Conservation (phyloP, 2,888 invertebrate genomes). For the Corbicula japonica region DNA sequence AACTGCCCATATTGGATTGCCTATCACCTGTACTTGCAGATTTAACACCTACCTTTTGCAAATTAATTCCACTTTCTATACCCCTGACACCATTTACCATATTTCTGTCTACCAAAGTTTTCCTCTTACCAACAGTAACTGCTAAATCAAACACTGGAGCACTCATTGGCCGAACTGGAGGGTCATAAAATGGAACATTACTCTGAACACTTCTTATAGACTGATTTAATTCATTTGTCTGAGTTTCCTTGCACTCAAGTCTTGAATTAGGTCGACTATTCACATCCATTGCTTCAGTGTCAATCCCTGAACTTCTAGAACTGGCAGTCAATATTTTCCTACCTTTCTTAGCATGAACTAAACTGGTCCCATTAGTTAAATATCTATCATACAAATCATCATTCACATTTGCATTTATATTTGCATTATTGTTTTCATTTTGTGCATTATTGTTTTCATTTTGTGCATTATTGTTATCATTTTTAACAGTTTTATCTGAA, state of each 20-base stretch:
- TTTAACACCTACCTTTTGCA: not conserved
- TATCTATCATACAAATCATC: conserved; percentile 13
- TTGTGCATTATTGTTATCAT: conserved; percentile 4
- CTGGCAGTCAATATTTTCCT: conserved; percentile 50
- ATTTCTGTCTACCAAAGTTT: conserved; percentile 15
- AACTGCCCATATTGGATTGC: conserved; percentile 52
- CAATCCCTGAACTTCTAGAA: conserved; percentile 22
- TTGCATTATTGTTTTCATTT: conserved; percentile 12
- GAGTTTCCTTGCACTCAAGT: conserved; percentile 54
- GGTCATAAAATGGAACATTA: conserved; percentile 66
- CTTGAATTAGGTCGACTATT: conserved; percentile 36
- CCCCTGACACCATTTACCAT: conserved; percentile 15
- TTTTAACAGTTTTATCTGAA: not conserved
- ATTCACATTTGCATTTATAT: not conserved
- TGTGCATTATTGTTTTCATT: conserved; percentile 1
- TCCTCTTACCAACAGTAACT: conserved; percentile 27
- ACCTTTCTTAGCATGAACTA: conserved; percentile 48
- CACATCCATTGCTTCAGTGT: not conserved
- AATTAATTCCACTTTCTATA: conserved; percentile 29
- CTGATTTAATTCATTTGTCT: conserved; percentile 51
- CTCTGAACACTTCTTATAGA: conserved; percentile 68
- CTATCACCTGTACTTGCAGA: conserved; percentile 40
- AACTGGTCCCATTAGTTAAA: conserved; percentile 24
- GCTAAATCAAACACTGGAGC: conserved; percentile 23
- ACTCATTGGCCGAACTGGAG: conserved; percentile 19